Conservation (phyloP, 2,113 vertebrate species). For the Myotis davidii region DNA sequence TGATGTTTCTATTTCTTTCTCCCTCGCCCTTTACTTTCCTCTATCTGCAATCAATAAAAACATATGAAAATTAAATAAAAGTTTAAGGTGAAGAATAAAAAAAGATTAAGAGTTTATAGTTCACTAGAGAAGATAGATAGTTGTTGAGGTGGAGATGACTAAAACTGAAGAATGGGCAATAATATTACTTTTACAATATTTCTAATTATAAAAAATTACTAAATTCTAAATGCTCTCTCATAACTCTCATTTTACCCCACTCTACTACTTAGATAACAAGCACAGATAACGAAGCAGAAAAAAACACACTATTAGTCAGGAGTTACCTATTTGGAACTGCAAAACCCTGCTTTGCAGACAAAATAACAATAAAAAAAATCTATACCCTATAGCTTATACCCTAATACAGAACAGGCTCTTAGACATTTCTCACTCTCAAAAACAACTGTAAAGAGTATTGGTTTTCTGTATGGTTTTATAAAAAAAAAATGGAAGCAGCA, state of each 20-base stretch:
- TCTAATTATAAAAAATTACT: conserved; percentile 15
- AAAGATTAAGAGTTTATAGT: background rate
- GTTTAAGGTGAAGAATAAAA: background rate
- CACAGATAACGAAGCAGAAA: conserved; percentile 2
- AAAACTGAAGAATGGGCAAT: conserved; percentile 35
- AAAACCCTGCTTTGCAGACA: conserved; percentile 13
- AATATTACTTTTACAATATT: conserved; percentile 28
- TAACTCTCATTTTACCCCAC: background rate
- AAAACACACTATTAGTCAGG: background rate
- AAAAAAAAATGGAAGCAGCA: conserved; percentile 5
- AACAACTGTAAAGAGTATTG: conserved; percentile 16
- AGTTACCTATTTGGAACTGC: background rate
- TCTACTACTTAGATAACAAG: conserved; percentile 29
- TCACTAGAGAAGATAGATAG: background rate
- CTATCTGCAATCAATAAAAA: no score
- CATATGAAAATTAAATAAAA: background rate
- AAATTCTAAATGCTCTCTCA: conserved; percentile 11
- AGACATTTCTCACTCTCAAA: conserved; percentile 47
- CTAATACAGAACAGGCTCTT: background rate
- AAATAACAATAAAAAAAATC: conserved; percentile 46
- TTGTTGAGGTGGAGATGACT: background rate
- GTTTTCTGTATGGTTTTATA: conserved; percentile 22
- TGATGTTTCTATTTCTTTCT: no score
- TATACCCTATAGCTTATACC: conserved; percentile 12
- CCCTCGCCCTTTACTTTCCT: no score